A percentile compares a stretch with the other conserved stretches of the same genome.
Evolutionary conservation across 2,888 invertebrate genomes (phyloP).

Genomic region (Drosophila falleni): DNA sequence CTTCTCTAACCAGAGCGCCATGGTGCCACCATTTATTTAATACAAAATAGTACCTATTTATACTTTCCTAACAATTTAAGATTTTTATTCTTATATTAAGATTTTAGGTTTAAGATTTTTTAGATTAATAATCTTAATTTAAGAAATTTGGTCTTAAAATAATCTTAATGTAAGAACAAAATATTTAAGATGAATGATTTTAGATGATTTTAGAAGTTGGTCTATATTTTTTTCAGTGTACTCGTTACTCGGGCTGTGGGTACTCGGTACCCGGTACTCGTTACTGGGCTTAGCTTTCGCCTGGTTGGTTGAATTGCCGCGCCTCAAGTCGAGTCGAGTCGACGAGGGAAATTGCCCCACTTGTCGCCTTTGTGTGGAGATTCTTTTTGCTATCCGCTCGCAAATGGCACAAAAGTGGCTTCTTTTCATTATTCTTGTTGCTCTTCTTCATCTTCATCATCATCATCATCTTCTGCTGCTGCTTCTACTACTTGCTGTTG

Average conservation of each 20-base stretch:
- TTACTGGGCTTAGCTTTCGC: slow-evolving; percentile 2
- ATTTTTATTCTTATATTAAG: too few relatives aligned
- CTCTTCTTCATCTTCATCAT: slow-evolving; percentile 6
- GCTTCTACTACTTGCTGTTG: slow-evolving; percentile 18
- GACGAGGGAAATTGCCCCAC: slow-evolving; percentile 74
- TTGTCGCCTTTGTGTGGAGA: slow-evolving; percentile 72
- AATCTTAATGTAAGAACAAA: too few relatives aligned
- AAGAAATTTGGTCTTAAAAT: too few relatives aligned
- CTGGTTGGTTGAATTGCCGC: slow-evolving; percentile 35
- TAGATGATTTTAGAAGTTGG: too few relatives aligned
- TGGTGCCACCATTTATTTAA: too few relatives aligned
- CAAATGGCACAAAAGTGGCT: slow-evolving; percentile 78
- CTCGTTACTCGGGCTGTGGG: slow-evolving; percentile 5
- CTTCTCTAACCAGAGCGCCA: too few relatives aligned
- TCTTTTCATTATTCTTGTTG: slow-evolving; percentile 41
- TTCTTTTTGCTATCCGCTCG: slow-evolving; percentile 68
- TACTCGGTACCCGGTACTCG: background rate
- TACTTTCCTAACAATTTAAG: too few relatives aligned
- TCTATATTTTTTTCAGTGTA: too few relatives aligned
- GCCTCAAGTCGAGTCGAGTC: slow-evolving; percentile 36
- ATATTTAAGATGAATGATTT: too few relatives aligned
- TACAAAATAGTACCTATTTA: too few relatives aligned
- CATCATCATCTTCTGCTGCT: background rate
- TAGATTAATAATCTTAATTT: too few relatives aligned
- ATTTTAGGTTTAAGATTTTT: too few relatives aligned